A percentile compares a stretch with the other conserved stretches of the same genome.
phyloP scores from a whole-genome alignment of 2,888 invertebrate species.

The Nomada fucata region DNA sequence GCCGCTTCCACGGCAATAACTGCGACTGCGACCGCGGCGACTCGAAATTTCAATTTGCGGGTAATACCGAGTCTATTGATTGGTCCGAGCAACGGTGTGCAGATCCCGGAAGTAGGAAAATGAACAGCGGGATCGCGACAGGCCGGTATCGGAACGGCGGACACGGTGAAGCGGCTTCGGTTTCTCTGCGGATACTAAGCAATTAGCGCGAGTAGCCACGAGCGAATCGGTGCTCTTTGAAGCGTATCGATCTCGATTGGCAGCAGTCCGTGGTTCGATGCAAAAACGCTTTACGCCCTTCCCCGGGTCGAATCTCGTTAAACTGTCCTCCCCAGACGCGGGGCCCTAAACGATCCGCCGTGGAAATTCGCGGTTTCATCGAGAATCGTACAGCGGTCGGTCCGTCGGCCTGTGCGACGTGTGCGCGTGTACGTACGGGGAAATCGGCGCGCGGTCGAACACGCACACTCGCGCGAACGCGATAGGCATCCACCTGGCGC shows the following conservation, averaged over 20 bases:
- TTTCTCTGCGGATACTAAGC: neutral
- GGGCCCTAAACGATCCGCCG: conserved; percentile 60
- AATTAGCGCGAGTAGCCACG: conserved; percentile 35
- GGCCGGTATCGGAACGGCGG: neutral
- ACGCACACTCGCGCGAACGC: neutral
- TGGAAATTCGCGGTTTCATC: conserved; percentile 74
- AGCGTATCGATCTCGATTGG: conserved; percentile 67
- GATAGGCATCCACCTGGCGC: conserved; percentile 41
- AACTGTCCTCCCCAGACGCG: conserved; percentile 71
- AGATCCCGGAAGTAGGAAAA: neutral
- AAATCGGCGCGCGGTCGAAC: neutral
- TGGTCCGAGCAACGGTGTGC: too few relatives aligned
- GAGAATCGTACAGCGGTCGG: conserved; percentile 64
- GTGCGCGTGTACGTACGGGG: neutral
- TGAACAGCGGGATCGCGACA: neutral
- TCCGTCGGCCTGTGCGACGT: neutral
- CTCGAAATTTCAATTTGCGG: too few relatives aligned
- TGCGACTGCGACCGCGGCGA: neutral
- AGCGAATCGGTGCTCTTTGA: conserved; percentile 33
- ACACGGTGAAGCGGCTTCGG: neutral
- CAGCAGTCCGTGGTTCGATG: conserved; percentile 43
- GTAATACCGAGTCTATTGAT: too few relatives aligned
- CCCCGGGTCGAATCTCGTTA: conserved; percentile 67
- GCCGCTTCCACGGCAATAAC: neutral
- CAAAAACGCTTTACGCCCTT: conserved; percentile 51